A percentile compares a stretch with the other conserved stretches of the same genome.
Conservation (phyloP, 2,888 invertebrate genomes). For the Brachyptera risi region DNA sequence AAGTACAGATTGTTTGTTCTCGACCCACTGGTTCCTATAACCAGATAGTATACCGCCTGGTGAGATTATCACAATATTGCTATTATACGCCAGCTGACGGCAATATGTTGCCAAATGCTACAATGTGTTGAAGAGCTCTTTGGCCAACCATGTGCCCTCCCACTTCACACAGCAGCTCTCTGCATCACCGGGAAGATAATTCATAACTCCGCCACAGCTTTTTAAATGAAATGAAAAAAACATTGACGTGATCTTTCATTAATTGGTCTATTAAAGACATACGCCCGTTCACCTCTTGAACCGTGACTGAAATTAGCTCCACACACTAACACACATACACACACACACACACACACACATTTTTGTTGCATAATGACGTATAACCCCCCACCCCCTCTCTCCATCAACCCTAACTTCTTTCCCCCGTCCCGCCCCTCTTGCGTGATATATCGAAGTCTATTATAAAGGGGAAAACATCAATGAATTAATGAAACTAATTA, state of each 20-base stretch:
- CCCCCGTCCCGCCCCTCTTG: not conserved
- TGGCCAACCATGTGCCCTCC: too few relatives aligned
- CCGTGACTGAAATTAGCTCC: not conserved
- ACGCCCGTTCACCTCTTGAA: not conserved
- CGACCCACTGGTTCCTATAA: too few relatives aligned
- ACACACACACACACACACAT: too few relatives aligned
- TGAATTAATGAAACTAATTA: slow-evolving; percentile 6
- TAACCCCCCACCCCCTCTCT: not conserved
- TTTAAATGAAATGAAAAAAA: too few relatives aligned
- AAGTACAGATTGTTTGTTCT: too few relatives aligned
- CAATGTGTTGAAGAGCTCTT: too few relatives aligned
- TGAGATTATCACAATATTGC: too few relatives aligned
- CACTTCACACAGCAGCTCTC: too few relatives aligned
- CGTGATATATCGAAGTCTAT: not conserved
- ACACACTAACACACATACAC: too few relatives aligned
- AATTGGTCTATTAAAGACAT: slow-evolving; percentile 2
- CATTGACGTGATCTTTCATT: not conserved
- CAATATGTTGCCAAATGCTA: too few relatives aligned
- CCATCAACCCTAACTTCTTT: not conserved
- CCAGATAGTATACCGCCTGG: too few relatives aligned
- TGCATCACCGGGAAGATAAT: not conserved
- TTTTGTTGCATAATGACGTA: not conserved
- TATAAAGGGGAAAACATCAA: not conserved
- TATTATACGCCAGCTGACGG: too few relatives aligned
- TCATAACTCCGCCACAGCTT: not conserved